phyloP scores from a whole-genome alignment of 2,113 vertebrate species.

The Psilopogon haemacephalus region DNA sequence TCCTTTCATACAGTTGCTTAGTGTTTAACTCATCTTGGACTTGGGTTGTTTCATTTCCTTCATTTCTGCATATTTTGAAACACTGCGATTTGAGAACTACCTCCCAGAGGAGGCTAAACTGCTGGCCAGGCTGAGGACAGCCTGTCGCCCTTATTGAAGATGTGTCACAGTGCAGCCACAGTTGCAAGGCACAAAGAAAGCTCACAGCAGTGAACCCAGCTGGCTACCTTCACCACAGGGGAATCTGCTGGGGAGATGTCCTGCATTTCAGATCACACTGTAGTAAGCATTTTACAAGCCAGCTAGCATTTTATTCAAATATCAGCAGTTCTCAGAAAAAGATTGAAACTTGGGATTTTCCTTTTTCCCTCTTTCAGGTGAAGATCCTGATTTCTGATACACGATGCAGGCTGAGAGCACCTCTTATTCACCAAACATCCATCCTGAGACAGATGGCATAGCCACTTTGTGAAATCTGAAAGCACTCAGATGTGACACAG shows the following conservation, averaged over 20 bases:
- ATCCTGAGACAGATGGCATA: slow-evolving; percentile 29
- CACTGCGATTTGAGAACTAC: background rate
- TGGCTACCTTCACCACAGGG: background rate
- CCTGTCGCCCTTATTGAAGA: background rate
- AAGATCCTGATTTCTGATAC: background rate
- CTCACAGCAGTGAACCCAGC: background rate
- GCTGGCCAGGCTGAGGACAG: background rate
- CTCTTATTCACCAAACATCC: background rate
- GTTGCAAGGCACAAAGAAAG: background rate
- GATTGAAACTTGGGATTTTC: background rate
- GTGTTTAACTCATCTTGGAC: background rate
- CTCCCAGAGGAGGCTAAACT: background rate
- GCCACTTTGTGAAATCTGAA: slow-evolving; percentile 31
- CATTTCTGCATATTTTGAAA: background rate
- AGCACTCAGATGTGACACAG: slow-evolving; percentile 56
- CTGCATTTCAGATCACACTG: background rate
- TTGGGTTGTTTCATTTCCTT: background rate
- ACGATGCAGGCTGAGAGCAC: background rate
- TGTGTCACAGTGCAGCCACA: fast-evolving
- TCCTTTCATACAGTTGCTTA: background rate
- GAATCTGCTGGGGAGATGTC: fast-evolving
- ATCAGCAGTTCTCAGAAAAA: background rate
- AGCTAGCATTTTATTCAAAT: background rate
- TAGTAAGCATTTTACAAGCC: background rate
- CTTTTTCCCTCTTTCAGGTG: background rate